Conservation (phyloP, 2,113 vertebrate species). For the Zonotrichia leucophrys region DNA sequence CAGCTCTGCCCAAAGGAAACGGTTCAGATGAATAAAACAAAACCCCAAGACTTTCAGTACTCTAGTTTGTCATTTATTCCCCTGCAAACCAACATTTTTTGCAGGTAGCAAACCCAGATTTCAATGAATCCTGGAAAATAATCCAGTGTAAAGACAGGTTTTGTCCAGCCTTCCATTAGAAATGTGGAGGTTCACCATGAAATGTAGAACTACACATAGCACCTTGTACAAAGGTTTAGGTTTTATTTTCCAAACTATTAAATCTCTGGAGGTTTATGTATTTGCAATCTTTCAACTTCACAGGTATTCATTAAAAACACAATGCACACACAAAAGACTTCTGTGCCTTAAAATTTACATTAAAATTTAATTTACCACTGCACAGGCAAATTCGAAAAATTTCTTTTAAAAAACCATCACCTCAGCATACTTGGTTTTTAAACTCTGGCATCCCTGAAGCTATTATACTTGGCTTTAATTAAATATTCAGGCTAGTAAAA, state of each 20-base stretch:
- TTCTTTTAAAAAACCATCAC: background rate
- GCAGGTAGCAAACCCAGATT: fast-evolving
- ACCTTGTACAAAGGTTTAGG: background rate
- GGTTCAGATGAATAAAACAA: background rate
- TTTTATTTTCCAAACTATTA: background rate
- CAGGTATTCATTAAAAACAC: background rate
- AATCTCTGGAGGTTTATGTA: background rate
- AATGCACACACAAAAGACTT: background rate
- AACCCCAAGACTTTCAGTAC: background rate
- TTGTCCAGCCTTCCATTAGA: background rate
- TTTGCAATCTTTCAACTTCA: background rate
- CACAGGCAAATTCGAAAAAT: background rate
- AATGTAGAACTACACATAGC: fast-evolving
- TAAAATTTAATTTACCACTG: background rate
- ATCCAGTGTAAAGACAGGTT: fast-evolving
- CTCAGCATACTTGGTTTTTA: background rate
- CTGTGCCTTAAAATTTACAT: background rate
- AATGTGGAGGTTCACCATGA: fast-evolving
- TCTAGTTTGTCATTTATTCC: background rate
- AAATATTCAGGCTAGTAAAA: background rate
- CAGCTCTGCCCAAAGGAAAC: background rate
- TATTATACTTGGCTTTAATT: background rate
- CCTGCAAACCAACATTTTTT: background rate
- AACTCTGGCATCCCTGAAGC: background rate
- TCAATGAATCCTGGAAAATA: background rate